phyloP scores from a whole-genome alignment of 2,113 vertebrate species.

The pig (Sus scrofa) region T2T-Sscrofa CM000815.6:122697001-122697500 shows the following conservation, averaged over 20 bases:
- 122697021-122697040: neutral
- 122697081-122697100: neutral
- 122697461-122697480: conserved; percentile 48
- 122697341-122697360: neutral
- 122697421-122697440: conserved; percentile 41
- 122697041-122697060: neutral
- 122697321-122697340: conserved; percentile 6
- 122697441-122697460: conserved; percentile 51
- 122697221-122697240: neutral
- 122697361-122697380: neutral
- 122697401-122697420: neutral
- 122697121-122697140: neutral
- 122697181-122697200: neutral
- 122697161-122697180: neutral
- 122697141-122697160: neutral
- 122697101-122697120: neutral
- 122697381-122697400: neutral
- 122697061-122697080: neutral
- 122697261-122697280: neutral
- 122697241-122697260: neutral
- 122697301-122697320: neutral
- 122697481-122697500: conserved; percentile 80
- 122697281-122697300: neutral
- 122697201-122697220: neutral
- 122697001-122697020: neutral